phyloP scores from a whole-genome alignment of 2,113 vertebrate species.

The Vidua chalybeata region DNA sequence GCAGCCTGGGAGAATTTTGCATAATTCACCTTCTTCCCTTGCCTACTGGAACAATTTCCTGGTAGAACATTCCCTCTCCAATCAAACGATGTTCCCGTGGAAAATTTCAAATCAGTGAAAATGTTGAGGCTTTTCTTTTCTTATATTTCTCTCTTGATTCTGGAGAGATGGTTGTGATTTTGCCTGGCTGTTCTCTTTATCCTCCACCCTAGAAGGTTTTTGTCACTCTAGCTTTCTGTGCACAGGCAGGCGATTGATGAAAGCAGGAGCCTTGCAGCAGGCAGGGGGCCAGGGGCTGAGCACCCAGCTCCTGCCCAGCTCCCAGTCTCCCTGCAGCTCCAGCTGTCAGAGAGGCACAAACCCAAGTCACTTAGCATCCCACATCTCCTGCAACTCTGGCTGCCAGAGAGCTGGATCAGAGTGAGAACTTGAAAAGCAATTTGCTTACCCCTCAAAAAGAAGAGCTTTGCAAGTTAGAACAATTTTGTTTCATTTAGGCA shows the following conservation, averaged over 20 bases:
- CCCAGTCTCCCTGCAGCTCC: not conserved
- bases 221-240: not conserved
- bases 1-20: not conserved
- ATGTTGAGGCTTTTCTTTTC: not conserved
- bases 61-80: not conserved
- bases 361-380: slow-evolving; percentile 26
- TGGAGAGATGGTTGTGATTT: not conserved
- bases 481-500: not conserved
- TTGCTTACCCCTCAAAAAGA: not conserved
- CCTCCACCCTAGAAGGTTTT: not conserved
- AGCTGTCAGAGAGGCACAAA: slow-evolving; percentile 43
- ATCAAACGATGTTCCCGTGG: not conserved
- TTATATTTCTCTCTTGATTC: not conserved
- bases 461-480: not conserved
- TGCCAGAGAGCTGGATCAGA: slow-evolving; percentile 7
- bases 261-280: not conserved
- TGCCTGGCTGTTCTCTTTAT: not conserved
- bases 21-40: not conserved
- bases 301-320: not conserved
- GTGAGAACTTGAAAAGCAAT: slow-evolving; percentile 21
- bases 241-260: not conserved
- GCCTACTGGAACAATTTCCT: not conserved
- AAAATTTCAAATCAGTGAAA: not conserved
- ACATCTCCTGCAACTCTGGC: slow-evolving; percentile 6
- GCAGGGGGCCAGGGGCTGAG: slow-evolving; percentile 15